phyloP scores from a whole-genome alignment of 2,797 vertebrate genomes.

The Erithacus rubecula region DNA sequence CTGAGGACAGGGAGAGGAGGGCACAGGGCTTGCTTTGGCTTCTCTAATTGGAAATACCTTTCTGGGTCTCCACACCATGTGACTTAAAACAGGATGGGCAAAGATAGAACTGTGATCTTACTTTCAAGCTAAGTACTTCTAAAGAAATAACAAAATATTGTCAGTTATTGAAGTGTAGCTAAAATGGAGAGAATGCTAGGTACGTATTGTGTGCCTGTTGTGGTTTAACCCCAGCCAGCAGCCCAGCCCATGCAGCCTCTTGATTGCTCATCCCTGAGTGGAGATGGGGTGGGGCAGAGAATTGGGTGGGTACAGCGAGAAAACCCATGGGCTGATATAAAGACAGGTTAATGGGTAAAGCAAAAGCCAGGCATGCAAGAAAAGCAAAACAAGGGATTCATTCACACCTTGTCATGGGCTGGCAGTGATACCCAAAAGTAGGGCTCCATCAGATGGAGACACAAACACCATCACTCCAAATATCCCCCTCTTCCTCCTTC shows the following conservation, averaged over 20 bases:
- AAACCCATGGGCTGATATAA: not conserved
- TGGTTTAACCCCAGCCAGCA: not conserved
- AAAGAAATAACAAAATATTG: not conserved
- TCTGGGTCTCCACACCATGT: not conserved
- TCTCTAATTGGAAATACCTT: too few relatives aligned
- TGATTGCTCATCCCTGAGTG: not conserved
- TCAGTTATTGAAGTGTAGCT: not conserved
- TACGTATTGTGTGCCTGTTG: not conserved
- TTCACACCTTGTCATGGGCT: not conserved
- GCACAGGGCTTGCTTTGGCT: too few relatives aligned
- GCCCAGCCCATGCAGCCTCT: not conserved
- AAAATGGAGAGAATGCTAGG: not conserved
- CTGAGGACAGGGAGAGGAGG: too few relatives aligned
- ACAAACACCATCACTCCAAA: not conserved
- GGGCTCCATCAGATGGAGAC: fast-evolving
- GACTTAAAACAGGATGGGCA: not conserved
- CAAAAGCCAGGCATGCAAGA: not conserved
- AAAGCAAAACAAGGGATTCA: not conserved
- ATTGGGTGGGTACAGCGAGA: not conserved
- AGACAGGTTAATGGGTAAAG: not conserved
- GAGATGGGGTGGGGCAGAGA: not conserved
- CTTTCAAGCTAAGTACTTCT: not conserved
- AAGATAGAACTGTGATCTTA: not conserved
- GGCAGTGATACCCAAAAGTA: not conserved
- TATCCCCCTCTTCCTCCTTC: not conserved